Conservation (phyloP, 2,888 invertebrate genomes). For the Cabera pusaria region DNA sequence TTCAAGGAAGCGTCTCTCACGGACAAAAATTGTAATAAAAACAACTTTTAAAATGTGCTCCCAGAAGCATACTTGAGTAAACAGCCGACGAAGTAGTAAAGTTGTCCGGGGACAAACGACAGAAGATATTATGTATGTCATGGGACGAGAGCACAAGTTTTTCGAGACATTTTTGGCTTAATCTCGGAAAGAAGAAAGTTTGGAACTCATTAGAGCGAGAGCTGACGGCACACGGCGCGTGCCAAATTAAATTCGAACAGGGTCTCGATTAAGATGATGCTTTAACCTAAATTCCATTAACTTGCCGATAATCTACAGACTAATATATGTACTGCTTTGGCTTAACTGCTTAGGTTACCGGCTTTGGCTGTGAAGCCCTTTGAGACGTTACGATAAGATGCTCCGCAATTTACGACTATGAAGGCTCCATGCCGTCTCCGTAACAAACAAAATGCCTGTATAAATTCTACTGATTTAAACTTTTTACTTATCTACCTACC, state of each 20-base stretch:
- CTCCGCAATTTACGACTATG: too few relatives aligned
- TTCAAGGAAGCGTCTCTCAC: conserved; percentile 21
- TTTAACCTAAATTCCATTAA: conserved; percentile 5
- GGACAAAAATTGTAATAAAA: conserved; percentile 48
- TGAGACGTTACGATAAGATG: too few relatives aligned
- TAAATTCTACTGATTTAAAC: too few relatives aligned
- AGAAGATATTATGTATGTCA: conserved; percentile 42
- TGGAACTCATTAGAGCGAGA: conserved; percentile 67
- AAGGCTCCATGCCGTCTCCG: too few relatives aligned
- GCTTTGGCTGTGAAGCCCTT: too few relatives aligned
- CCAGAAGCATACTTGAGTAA: conserved; percentile 56
- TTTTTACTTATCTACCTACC: too few relatives aligned
- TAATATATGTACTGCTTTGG: too few relatives aligned
- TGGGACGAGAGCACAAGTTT: conserved; percentile 45
- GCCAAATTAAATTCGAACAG: conserved; percentile 57
- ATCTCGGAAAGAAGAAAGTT: conserved; percentile 49
- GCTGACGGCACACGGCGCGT: conserved; percentile 56
- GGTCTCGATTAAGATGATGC: conserved; percentile 24
- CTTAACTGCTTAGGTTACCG: too few relatives aligned
- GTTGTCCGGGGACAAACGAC: conserved; percentile 31
- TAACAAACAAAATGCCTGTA: too few relatives aligned
- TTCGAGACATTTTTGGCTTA: conserved; percentile 57
- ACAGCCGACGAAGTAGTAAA: conserved; percentile 37
- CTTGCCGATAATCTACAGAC: conserved; percentile 1
- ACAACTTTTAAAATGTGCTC: conserved; percentile 51